Base-by-base conservation (phyloP, 2,888 invertebrate genomes). In the Petrolisthes manimaculis region DNA sequence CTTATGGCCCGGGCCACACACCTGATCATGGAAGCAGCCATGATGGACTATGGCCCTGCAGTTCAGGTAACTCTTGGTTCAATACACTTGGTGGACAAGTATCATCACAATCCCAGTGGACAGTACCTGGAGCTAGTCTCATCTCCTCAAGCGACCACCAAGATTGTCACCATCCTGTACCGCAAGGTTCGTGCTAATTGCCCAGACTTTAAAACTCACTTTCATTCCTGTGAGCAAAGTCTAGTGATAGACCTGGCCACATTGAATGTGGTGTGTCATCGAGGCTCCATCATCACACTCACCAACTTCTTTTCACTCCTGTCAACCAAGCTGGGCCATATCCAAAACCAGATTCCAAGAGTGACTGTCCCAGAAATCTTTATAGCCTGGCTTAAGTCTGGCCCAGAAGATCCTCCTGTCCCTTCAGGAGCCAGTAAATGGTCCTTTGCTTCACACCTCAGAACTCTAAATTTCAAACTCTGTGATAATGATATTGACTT, bases 121-220 rank as follows among this genome's bases (percentile, higher is more conserved):
- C 95, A 96, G 92, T 96, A 96, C 92, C 93, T 96, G 90, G 96
- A 96, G 92, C 93, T 97, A 80, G 93, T 97, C 83, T 95, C 95
- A 81, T 96, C 96, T 69, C 88, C 88, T 0, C 81, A 81, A 14
- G 92, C 92, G 82, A 91, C 92, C 92, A 55, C 91, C 92, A 79
- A 24, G 37, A 94, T 96, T 82, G 94, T 96, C 81, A 95, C 96
- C 84, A 93, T 96, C 87, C 94, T 96, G 5, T 97, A 96, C 92
- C 94, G 97, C 92, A 96, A 96, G 94, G 96, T 97, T 0, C 95
- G 95, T 79, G 96, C 96, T 0, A 95, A 95, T 92, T 97, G 97
- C 92, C 96, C 97, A 0, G 97, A 97, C 93, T 97, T 97, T 93
- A 95, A 95, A 92, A 94, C 95, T 0, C 95, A 96, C 92, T 97